Conservation (phyloP, 2,888 invertebrate species). For the Acrobasis suavella region DNA sequence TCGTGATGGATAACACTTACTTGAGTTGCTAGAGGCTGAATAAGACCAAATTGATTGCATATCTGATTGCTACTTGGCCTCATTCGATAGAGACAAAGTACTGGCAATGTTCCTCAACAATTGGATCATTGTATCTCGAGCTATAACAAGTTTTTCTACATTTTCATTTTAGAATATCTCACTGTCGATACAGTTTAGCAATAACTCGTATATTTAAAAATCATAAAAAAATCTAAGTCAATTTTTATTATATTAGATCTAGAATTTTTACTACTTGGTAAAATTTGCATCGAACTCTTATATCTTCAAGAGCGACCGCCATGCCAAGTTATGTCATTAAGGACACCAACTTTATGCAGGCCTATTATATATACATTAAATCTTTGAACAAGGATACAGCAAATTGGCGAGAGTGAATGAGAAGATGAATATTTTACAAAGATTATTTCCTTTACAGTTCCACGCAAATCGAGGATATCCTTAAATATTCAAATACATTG, state of each 20-base stretch:
- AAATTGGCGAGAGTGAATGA: background rate
- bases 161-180: too few species aligned
- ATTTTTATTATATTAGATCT: too few species aligned
- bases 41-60: constrained; percentile 21
- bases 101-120: constrained; percentile 15
- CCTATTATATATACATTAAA: too few species aligned
- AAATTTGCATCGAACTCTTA: too few species aligned
- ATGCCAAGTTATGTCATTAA: too few species aligned
- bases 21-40: constrained; percentile 13
- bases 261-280: too few species aligned
- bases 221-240: too few species aligned
- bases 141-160: too few species aligned
- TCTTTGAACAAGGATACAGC: background rate
- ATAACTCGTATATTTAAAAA: too few species aligned
- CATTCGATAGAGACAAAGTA: constrained; percentile 6
- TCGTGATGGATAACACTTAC: constrained; percentile 24
- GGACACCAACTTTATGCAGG: too few species aligned
- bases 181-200: too few species aligned
- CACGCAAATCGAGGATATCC: constrained; percentile 17
- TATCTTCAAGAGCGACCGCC: background rate
- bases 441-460: constrained; percentile 1
- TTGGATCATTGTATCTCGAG: background rate
- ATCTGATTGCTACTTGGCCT: constrained; percentile 24
- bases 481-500: constrained; percentile 16
- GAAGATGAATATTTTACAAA: constrained; percentile 6